Percentiles rank a stretch among this genome's conserved stretches.
phyloP scores from a whole-genome alignment of 1,140 invertebrate genomes.

The Papilio xuthus region DNA sequence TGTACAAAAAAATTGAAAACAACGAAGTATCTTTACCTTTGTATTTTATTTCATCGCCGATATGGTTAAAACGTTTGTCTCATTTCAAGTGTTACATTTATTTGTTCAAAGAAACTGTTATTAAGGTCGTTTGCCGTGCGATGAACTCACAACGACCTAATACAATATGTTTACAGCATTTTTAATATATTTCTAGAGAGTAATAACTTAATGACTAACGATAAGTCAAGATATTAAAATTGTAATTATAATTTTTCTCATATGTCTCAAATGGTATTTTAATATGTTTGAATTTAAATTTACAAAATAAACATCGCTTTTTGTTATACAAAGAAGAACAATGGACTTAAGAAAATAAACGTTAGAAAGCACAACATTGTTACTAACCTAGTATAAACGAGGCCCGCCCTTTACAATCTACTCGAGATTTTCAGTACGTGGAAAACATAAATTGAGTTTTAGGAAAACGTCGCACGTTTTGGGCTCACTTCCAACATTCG shows the following conservation, averaged over 20 bases:
- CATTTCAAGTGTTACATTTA: conserved; percentile 25
- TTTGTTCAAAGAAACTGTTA: conserved; percentile 33
- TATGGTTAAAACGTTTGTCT: conserved; percentile 18
- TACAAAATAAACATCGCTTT: background rate
- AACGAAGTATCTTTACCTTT: conserved; percentile 5
- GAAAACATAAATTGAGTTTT: conserved; percentile 34
- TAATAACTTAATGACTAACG: background rate
- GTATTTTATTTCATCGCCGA: conserved; percentile 11
- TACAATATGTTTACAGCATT: conserved; percentile 3
- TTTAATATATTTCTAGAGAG: background rate
- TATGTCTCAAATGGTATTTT: no score
- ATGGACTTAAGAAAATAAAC: background rate
- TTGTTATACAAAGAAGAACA: background rate
- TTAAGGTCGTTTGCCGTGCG: conserved; percentile 30
- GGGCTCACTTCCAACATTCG: conserved; percentile 18
- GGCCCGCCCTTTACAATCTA: conserved; percentile 2
- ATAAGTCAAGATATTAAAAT: background rate
- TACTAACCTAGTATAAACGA: background rate
- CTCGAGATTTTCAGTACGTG: conserved; percentile 20
- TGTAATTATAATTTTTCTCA: no score
- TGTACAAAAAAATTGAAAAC: background rate
- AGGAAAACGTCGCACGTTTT: conserved; percentile 19
- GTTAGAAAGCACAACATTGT: background rate
- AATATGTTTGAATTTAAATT: no score
- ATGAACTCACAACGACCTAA: conserved; percentile 29